Evolutionary conservation across 1,140 invertebrate species (phyloP).

Genomic region (Temnothorax longispinosus): DNA sequence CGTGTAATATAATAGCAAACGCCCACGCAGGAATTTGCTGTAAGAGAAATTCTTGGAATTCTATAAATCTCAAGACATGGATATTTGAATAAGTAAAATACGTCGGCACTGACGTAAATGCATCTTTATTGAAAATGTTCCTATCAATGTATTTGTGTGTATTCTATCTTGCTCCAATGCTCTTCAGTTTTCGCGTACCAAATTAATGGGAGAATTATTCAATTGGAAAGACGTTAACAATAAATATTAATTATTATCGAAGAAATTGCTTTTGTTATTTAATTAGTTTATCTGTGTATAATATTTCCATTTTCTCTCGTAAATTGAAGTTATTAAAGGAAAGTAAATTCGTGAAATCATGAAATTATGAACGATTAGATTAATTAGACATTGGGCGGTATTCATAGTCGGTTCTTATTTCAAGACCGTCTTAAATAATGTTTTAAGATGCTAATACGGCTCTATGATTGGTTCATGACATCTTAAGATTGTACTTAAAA

Average conservation of each 20-base stretch:
- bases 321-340: not conserved
- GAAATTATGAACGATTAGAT: not conserved
- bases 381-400: not conserved
- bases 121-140: not conserved
- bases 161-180: not conserved
- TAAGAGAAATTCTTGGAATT: slow-evolving; percentile 11
- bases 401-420: too few relatives aligned
- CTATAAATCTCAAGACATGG: not conserved
- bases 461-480: too few relatives aligned
- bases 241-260: not conserved
- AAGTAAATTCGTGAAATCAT: not conserved
- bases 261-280: not conserved
- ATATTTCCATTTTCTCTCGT: not conserved
- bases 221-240: not conserved
- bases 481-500: too few relatives aligned
- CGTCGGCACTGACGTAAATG: slow-evolving; percentile 1
- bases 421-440: too few relatives aligned
- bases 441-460: too few relatives aligned
- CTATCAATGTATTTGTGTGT: not conserved
- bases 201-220: not conserved
- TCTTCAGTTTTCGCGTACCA: not conserved
- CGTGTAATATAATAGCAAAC: not conserved
- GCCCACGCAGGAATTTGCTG: slow-evolving; percentile 24
- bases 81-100: slow-evolving; percentile 3
- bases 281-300: not conserved